Conservation (phyloP, 1,140 invertebrate species). For the Ptiloglossa arizonensis region DNA sequence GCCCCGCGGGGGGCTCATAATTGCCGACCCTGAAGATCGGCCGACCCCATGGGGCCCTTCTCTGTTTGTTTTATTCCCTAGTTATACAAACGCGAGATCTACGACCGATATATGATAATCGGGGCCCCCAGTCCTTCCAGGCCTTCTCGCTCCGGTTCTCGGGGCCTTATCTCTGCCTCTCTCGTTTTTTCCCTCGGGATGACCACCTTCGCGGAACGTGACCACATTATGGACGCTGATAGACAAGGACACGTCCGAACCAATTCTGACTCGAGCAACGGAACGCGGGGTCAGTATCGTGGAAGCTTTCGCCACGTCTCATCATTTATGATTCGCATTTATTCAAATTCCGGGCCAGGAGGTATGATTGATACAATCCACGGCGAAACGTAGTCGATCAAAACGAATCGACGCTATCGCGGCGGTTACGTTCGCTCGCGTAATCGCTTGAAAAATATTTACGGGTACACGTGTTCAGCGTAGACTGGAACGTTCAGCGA, state of each 20-base stretch:
- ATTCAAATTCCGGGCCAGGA: conserved; percentile 68
- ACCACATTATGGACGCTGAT: conserved; percentile 55
- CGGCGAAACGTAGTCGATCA: conserved; percentile 24
- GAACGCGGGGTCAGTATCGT: conserved; percentile 24
- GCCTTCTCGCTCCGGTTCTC: conserved; percentile 27
- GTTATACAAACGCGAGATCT: conserved; percentile 82
- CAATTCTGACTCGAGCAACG: conserved; percentile 47
- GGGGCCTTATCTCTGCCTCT: conserved; percentile 26
- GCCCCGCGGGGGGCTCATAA: conserved; percentile 80
- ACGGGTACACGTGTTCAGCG: too few relatives aligned
- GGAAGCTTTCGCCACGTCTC: conserved; percentile 79
- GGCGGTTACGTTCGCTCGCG: too few relatives aligned
- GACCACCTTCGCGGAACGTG: conserved; percentile 59
- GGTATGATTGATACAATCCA: conserved; percentile 70
- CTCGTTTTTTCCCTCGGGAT: conserved; percentile 8
- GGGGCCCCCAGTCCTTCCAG: conserved; percentile 65
- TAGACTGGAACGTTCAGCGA: too few relatives aligned
- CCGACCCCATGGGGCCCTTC: conserved; percentile 79
- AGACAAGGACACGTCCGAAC: conserved; percentile 63
- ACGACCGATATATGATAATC: conserved; percentile 82
- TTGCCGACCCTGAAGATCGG: conserved; percentile 81
- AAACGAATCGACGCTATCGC: too few relatives aligned
- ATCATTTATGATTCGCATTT: conserved; percentile 77
- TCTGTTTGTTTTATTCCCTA: conserved; percentile 82
- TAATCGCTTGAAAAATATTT: conserved; percentile 24